Conservation (phyloP, 2,797 vertebrate species). For the Luscinia luscinia region DNA sequence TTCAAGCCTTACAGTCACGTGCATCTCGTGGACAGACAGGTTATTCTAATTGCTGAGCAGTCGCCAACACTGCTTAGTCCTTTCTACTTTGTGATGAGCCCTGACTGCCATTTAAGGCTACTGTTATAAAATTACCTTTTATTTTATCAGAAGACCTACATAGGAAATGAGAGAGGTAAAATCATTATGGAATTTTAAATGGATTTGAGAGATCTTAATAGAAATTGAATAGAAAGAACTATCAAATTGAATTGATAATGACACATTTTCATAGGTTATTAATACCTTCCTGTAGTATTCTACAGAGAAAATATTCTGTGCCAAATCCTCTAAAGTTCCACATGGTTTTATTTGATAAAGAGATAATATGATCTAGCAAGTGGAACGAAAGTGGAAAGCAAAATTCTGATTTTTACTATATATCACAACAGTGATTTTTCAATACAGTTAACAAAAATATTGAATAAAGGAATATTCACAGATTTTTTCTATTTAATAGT, state of each 20-base stretch:
- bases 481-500: not conserved
- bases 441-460: not conserved
- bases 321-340: not conserved
- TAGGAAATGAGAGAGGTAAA: not conserved
- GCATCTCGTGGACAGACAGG: not conserved
- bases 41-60: not conserved
- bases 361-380: not conserved
- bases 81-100: not conserved
- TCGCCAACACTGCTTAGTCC: not conserved
- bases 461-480: not conserved
- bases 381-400: not conserved
- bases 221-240: not conserved
- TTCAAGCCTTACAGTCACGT: not conserved
- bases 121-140: not conserved
- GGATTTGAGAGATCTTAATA: not conserved
- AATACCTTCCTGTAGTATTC: not conserved
- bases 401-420: not conserved
- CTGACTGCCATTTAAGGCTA: not conserved
- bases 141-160: not conserved
- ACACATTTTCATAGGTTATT: not conserved
- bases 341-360: not conserved
- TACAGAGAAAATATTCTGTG: not conserved
- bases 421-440: not conserved
- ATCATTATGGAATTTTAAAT: constrained; percentile 11
- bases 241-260: not conserved